These are phyloP conservation scores for Drosophila suboccidentalis DNA, from an alignment of 2,888 invertebrate species.

Conservation along the genomic window DNA sequence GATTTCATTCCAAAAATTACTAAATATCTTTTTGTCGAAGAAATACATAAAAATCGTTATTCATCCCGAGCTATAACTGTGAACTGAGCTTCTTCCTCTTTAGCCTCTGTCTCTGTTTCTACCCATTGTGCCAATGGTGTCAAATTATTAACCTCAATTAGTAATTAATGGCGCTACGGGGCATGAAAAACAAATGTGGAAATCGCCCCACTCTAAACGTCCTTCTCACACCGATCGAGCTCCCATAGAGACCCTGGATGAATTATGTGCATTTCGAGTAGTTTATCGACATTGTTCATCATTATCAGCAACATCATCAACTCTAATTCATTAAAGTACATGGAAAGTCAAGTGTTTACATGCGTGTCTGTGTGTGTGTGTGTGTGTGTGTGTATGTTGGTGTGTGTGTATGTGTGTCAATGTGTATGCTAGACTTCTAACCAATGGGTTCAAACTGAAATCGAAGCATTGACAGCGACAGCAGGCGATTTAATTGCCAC, in stretches of 20 bases:
- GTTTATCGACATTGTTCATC: conserved; percentile 25
- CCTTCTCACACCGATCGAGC: background rate
- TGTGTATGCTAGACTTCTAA: conserved; percentile 5
- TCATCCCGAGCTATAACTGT: too few relatives aligned
- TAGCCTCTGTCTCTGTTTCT: conserved; percentile 9
- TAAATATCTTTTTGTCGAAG: too few relatives aligned
- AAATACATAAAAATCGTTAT: too few relatives aligned
- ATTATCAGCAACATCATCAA: conserved; percentile 8
- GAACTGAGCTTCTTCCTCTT: too few relatives aligned
- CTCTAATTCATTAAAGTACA: conserved; percentile 1
- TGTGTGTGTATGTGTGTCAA: conserved; percentile 2
- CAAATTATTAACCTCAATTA: conserved; percentile 76
- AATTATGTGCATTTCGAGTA: conserved; percentile 13
- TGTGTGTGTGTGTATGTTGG: background rate
- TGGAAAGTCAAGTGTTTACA: conserved; percentile 1
- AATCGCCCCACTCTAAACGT: background rate
- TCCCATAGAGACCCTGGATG: background rate
- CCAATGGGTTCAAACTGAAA: conserved; percentile 14
- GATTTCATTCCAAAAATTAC: too few relatives aligned
- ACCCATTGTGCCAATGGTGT: conserved; percentile 29
- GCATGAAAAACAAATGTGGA: background rate
- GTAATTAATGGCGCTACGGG: conserved; percentile 46
- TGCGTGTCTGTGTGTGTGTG: conserved; percentile 5
- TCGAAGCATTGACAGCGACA: conserved; percentile 15
- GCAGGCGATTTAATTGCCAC: conserved; percentile 40